Conservation (phyloP, 2,113 vertebrate species). For the Garra rufa region DNA sequence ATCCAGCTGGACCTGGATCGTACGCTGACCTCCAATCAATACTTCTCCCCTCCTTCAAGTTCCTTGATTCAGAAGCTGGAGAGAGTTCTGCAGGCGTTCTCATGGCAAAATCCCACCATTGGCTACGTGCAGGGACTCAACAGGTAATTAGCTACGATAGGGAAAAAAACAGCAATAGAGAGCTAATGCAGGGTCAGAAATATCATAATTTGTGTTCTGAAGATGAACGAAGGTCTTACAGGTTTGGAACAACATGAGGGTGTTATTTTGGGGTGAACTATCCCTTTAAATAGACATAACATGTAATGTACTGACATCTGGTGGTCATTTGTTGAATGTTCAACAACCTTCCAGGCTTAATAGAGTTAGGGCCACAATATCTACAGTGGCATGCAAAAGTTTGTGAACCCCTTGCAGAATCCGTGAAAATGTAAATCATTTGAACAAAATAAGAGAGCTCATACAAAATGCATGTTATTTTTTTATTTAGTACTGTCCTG, state of each 20-base stretch:
- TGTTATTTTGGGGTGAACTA: too few relatives aligned
- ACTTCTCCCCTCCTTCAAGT: conserved; percentile 87
- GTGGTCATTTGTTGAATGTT: conserved; percentile 20
- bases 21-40: conserved; percentile 89
- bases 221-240: too few relatives aligned
- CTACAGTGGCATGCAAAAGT: too few relatives aligned
- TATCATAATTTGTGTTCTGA: too few relatives aligned
- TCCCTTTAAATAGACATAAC: not conserved
- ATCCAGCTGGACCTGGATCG: conserved; percentile 94
- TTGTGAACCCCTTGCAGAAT: too few relatives aligned
- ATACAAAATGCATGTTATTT: too few relatives aligned
- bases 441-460: too few relatives aligned
- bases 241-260: too few relatives aligned
- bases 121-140: conserved; percentile 97
- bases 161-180: not conserved
- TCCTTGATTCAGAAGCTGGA: conserved; percentile 83
- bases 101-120: conserved; percentile 90
- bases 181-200: too few relatives aligned
- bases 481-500: too few relatives aligned
- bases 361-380: not conserved
- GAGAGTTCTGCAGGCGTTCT: conserved; percentile 89
- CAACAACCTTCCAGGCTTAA: not conserved
- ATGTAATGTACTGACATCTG: conserved; percentile 49
- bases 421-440: too few relatives aligned
- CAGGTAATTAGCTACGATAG: conserved; percentile 32